A percentile compares a stretch with the other conserved stretches of the same genome.
Evolutionary conservation across 2,797 vertebrate species (phyloP).

Genomic region (Rhinatrema bivittatum): DNA sequence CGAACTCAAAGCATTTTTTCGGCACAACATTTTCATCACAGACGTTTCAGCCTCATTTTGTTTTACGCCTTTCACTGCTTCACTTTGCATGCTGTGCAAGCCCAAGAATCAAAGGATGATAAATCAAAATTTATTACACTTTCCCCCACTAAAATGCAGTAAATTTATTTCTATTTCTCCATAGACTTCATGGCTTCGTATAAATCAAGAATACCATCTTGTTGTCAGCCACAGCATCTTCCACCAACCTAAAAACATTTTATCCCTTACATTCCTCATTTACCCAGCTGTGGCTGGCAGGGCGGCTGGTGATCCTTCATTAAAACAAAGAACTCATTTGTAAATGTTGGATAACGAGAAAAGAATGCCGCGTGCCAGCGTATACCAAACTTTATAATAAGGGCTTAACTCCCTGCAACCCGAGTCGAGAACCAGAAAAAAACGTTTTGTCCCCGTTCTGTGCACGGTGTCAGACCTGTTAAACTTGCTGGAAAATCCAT

Average conservation of each 20-base stretch:
- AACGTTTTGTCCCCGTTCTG: too few relatives aligned
- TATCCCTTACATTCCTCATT: fast-evolving
- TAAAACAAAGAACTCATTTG: background rate
- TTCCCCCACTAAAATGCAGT: conserved; percentile 5
- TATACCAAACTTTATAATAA: too few relatives aligned
- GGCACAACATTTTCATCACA: background rate
- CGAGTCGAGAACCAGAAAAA: too few relatives aligned
- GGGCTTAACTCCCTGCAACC: too few relatives aligned
- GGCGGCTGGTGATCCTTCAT: background rate
- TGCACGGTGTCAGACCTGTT: too few relatives aligned
- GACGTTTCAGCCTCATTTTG: conserved; percentile 1
- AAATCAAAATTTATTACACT: conserved; percentile 18
- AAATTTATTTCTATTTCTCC: conserved; percentile 18
- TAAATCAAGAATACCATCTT: background rate
- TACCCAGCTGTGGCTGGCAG: fast-evolving
- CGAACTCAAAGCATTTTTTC: background rate
- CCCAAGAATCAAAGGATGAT: conserved; percentile 5
- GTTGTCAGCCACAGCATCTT: background rate
- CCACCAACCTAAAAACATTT: background rate
- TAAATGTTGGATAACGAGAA: too few relatives aligned
- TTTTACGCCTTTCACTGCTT: background rate
- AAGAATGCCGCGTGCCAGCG: too few relatives aligned
- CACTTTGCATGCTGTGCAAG: conserved; percentile 9
- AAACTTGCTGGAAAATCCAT: too few relatives aligned
- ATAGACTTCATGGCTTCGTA: background rate